These are phyloP conservation scores for Oplegnathus fasciatus DNA, from an alignment of 2,113 vertebrate genomes.

Conservation along the genomic window DNA sequence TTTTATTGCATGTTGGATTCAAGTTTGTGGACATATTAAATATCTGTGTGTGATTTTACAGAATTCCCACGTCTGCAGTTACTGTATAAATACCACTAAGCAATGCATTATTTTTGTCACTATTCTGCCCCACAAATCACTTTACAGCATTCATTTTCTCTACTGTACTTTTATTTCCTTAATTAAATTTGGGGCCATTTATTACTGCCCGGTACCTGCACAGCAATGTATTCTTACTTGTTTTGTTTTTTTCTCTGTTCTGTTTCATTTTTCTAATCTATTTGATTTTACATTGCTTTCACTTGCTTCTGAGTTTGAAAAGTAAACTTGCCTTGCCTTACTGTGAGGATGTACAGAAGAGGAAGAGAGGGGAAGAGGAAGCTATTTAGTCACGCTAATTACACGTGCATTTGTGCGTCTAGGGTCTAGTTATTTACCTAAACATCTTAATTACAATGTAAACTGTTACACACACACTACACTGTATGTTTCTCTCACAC, in stretches of 20 bases:
- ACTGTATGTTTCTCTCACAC: neutral
- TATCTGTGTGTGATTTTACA: neutral
- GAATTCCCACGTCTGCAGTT: neutral
- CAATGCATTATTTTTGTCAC: too few relatives aligned
- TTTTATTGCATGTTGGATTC: neutral
- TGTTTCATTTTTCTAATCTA: neutral
- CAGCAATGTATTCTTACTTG: neutral
- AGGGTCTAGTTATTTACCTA: neutral
- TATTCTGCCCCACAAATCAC: too few relatives aligned
- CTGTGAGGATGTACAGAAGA: slow-evolving; percentile 28
- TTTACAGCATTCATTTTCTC: too few relatives aligned
- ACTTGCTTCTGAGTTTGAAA: neutral
- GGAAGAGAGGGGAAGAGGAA: neutral
- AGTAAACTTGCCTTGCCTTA: neutral
- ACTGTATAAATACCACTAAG: neutral
- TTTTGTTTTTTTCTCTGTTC: neutral
- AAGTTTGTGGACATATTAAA: neutral
- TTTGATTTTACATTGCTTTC: neutral
- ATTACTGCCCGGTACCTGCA: neutral
- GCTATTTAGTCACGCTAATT: neutral
- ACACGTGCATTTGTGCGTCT: neutral
- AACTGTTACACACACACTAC: neutral
- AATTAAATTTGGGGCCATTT: neutral
- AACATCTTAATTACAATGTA: neutral
- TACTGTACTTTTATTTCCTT: neutral